A percentile compares a stretch with the other conserved stretches of the same genome.
Evolutionary conservation across 2,113 vertebrate species (phyloP).

Genomic region (Carassius gibelio): DNA sequence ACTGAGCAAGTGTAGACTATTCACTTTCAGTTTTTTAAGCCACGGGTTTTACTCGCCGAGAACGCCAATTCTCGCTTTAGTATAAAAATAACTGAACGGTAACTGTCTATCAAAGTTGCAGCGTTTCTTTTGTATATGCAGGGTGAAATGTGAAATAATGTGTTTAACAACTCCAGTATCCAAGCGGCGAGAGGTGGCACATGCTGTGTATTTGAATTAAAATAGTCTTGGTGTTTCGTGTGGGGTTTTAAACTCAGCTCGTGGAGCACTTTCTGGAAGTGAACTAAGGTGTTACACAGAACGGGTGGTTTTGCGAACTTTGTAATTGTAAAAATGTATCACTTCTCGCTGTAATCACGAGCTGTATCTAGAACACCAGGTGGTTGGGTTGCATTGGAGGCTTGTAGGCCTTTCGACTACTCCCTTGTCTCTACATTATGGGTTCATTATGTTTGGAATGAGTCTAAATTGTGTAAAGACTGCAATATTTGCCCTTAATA

Average conservation of each 20-base stretch:
- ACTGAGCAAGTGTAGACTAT: background rate
- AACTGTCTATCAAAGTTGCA: slow-evolving; percentile 27
- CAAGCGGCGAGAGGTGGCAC: background rate
- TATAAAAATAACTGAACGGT: background rate
- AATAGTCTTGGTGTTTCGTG: background rate
- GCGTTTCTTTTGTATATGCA: background rate
- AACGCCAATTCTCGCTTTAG: background rate
- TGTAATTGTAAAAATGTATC: slow-evolving; percentile 52
- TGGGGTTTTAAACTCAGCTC: background rate
- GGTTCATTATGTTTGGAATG: background rate
- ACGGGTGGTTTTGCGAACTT: slow-evolving; percentile 11
- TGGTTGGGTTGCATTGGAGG: slow-evolving; percentile 71
- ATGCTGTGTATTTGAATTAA: slow-evolving; percentile 1
- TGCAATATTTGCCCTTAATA: background rate
- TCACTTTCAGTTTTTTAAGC: slow-evolving; percentile 21
- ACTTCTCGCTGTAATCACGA: slow-evolving; percentile 56
- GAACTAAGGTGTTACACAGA: background rate
- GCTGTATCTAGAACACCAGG: slow-evolving; percentile 69
- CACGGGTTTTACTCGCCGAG: slow-evolving; percentile 14
- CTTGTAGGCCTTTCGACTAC: slow-evolving; percentile 67
- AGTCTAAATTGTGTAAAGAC: background rate
- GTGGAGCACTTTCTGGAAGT: background rate
- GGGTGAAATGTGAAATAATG: slow-evolving; percentile 11
- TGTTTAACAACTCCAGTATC: background rate
- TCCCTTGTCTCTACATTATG: slow-evolving; percentile 23